Evolutionary conservation across 2,113 vertebrate species (phyloP).

Genomic region (Daphoenositta chrysoptera): DNA sequence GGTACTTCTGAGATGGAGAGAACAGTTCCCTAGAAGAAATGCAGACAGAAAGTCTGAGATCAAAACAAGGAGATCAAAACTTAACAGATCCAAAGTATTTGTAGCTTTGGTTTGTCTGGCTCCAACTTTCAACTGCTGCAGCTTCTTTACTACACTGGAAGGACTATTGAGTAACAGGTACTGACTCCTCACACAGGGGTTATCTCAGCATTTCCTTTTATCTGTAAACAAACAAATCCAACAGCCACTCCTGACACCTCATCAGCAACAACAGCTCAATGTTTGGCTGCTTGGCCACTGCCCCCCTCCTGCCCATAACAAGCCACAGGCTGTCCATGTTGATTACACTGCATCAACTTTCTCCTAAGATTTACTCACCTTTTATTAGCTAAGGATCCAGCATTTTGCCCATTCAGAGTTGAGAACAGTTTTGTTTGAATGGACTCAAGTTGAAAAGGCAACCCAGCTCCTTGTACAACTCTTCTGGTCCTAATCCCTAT

Average conservation of each 20-base stretch:
- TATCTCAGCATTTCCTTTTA: neutral
- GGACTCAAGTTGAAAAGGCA: neutral
- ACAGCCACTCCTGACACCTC: neutral
- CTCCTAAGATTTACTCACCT: constrained; percentile 60
- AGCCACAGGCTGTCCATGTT: neutral
- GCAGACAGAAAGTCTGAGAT: neutral
- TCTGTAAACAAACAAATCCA: neutral
- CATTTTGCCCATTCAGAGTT: constrained; percentile 91
- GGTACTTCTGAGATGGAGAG: constrained; percentile 95
- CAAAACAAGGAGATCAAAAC: too few relatives aligned
- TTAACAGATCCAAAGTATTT: neutral
- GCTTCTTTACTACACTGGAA: neutral
- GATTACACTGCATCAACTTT: neutral
- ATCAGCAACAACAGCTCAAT: neutral
- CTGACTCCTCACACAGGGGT: neutral
- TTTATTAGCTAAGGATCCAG: constrained; percentile 91
- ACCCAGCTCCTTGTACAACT: neutral
- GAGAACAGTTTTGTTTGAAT: constrained; percentile 70
- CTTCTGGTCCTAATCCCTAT: neutral
- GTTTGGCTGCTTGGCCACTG: neutral
- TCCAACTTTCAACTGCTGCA: neutral
- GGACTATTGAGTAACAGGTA: neutral
- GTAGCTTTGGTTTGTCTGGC: neutral
- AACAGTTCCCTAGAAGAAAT: constrained; percentile 84
- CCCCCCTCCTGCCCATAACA: neutral